A percentile compares a stretch with the other conserved stretches of the same genome.
These are phyloP conservation scores for Corythornis madagascariensis DNA, from an alignment of 2,113 vertebrate species.

Conservation along the genomic window DNA sequence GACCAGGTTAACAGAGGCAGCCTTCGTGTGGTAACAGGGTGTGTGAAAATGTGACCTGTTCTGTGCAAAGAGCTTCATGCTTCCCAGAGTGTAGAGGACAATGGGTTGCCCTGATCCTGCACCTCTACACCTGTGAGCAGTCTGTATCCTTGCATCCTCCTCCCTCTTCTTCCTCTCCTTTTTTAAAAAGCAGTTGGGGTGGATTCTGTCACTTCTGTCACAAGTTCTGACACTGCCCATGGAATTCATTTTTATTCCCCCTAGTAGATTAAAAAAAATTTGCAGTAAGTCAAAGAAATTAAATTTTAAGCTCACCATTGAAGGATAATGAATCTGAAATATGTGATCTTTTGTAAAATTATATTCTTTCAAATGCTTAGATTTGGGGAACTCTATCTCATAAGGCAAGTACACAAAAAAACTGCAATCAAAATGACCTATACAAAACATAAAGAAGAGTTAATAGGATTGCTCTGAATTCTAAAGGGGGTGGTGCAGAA, in stretches of 20 bases:
- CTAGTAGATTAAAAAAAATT: neutral
- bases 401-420: slow-evolving; percentile 55
- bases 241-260: neutral
- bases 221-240: accelerated
- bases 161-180: neutral
- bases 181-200: neutral
- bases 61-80: neutral
- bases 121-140: accelerated
- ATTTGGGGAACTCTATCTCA: slow-evolving; percentile 4
- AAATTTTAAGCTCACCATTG: slow-evolving; percentile 23
- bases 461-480: slow-evolving; percentile 65
- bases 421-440: slow-evolving; percentile 55
- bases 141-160: neutral
- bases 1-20: neutral
- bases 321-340: slow-evolving; percentile 50
- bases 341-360: slow-evolving; percentile 50
- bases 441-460: slow-evolving; percentile 64
- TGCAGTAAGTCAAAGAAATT: slow-evolving; percentile 37
- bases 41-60: accelerated
- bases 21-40: neutral
- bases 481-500: slow-evolving; percentile 38
- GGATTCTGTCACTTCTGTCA: neutral
- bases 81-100: neutral
- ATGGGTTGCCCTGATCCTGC: neutral
- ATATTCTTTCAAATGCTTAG: slow-evolving; percentile 23